Evolutionary conservation across 2,113 vertebrate species (phyloP).

Genomic region (Amphilophus citrinellus): DNA sequence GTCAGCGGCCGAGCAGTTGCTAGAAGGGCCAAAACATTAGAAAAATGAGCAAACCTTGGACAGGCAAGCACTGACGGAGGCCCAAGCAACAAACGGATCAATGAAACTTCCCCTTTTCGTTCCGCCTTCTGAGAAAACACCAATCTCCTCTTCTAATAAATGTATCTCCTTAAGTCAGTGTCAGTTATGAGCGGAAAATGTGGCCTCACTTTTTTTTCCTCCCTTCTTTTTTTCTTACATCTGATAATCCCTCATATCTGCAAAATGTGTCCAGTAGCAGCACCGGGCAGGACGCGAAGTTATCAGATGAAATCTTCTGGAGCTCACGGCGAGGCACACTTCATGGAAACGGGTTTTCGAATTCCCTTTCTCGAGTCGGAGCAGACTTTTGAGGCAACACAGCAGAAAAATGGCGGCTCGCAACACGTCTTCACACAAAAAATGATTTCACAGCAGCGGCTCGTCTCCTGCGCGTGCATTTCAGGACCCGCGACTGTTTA

Average conservation of each 20-base stretch:
- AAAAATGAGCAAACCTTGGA: conserved; percentile 14
- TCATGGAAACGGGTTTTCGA: conserved; percentile 55
- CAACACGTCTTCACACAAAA: conserved; percentile 83
- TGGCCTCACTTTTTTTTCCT: conserved; percentile 46
- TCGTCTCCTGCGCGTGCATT: conserved; percentile 51
- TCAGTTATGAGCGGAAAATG: conserved; percentile 66
- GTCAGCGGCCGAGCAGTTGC: conserved; percentile 16
- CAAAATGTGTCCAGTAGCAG: not conserved
- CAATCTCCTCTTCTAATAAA: conserved; percentile 57
- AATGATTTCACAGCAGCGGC: conserved; percentile 52
- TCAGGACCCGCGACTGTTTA: not conserved
- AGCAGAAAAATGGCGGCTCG: conserved; percentile 83
- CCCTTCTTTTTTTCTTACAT: not conserved
- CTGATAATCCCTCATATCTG: conserved; percentile 65
- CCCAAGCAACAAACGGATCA: conserved; percentile 53
- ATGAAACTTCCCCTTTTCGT: conserved; percentile 80
- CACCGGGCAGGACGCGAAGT: conserved; percentile 2
- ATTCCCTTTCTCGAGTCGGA: conserved; percentile 62
- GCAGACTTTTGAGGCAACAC: conserved; percentile 76
- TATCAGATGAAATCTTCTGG: conserved; percentile 20
- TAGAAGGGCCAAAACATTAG: conserved; percentile 8
- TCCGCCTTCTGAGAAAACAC: conserved; percentile 78
- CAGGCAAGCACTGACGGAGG: conserved; percentile 15
- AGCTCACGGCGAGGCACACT: conserved; percentile 39
- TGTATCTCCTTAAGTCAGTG: conserved; percentile 63